Evolutionary conservation across 2,113 vertebrate genomes (phyloP).

Genomic region (Carlito syrichta): DNA sequence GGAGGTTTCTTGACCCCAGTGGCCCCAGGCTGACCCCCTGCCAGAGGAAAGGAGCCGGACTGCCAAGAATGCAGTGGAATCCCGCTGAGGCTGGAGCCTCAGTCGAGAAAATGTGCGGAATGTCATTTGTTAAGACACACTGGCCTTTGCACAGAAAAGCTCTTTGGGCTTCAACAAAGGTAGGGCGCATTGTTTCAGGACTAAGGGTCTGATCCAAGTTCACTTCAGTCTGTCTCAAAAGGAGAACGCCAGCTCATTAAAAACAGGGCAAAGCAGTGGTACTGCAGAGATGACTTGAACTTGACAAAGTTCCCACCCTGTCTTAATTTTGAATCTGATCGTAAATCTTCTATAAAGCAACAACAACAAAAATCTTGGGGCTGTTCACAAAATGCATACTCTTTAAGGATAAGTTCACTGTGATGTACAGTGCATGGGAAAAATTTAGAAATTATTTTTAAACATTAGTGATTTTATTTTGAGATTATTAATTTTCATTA

Average conservation of each 20-base stretch:
- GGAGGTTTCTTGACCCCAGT: slow-evolving; percentile 62
- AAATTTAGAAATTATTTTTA: not conserved
- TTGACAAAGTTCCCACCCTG: slow-evolving; percentile 64
- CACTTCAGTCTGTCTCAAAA: slow-evolving; percentile 58
- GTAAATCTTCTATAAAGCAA: not conserved
- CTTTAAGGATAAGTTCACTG: not conserved
- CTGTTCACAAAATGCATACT: not conserved
- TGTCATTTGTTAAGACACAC: slow-evolving; percentile 66
- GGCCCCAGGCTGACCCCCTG: slow-evolving; percentile 63
- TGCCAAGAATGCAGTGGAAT: slow-evolving; percentile 71
- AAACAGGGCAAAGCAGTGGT: not conserved
- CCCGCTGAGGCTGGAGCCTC: slow-evolving; percentile 67
- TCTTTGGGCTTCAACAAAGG: slow-evolving; percentile 65
- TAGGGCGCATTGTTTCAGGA: slow-evolving; percentile 57
- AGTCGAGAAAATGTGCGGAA: slow-evolving; percentile 59
- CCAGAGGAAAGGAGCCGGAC: slow-evolving; percentile 56
- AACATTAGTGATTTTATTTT: not conserved
- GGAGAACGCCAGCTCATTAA: slow-evolving; percentile 68
- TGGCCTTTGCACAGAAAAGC: slow-evolving; percentile 61
- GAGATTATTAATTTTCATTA: not conserved
- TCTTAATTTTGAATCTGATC: slow-evolving; percentile 25
- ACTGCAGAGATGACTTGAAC: slow-evolving; percentile 61
- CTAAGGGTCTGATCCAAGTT: slow-evolving; percentile 66
- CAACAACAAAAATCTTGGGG: too few relatives aligned
- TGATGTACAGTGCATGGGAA: not conserved